Evolutionary conservation across 2,888 invertebrate species (phyloP).

Genomic region (Eristalis pertinax): DNA sequence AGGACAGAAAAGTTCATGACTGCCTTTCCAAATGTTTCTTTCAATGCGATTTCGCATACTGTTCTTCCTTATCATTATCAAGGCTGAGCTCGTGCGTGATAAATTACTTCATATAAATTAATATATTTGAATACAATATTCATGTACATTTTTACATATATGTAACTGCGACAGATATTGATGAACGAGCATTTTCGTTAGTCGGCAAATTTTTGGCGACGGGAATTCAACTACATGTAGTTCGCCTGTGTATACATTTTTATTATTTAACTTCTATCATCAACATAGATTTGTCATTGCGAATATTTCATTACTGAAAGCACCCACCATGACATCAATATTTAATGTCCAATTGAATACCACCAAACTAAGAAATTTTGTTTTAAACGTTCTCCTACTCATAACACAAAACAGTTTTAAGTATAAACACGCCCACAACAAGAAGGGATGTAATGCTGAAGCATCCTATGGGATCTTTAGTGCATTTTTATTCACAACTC

Average conservation of each 20-base stretch:
- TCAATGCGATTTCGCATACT: too few relatives aligned
- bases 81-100: too few relatives aligned
- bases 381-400: not conserved
- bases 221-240: not conserved
- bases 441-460: not conserved
- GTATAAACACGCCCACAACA: conserved; percentile 24
- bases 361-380: not conserved
- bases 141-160: too few relatives aligned
- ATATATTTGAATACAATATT: too few relatives aligned
- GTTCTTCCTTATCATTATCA: too few relatives aligned
- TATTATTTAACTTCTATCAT: not conserved
- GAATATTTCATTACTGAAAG: too few relatives aligned
- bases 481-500: conserved; percentile 29
- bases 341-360: not conserved
- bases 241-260: not conserved
- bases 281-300: not conserved
- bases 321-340: not conserved
- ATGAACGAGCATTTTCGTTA: too few relatives aligned
- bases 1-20: too few relatives aligned
- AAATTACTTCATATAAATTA: too few relatives aligned
- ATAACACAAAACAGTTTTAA: not conserved
- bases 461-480: conserved; percentile 5
- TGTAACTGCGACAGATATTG: too few relatives aligned
- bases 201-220: not conserved
- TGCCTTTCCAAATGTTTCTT: too few relatives aligned